A percentile compares a stretch with the other conserved stretches of the same genome.
Evolutionary conservation across 2,797 vertebrate species (phyloP).

Genomic region (Rallus crepitans): DNA sequence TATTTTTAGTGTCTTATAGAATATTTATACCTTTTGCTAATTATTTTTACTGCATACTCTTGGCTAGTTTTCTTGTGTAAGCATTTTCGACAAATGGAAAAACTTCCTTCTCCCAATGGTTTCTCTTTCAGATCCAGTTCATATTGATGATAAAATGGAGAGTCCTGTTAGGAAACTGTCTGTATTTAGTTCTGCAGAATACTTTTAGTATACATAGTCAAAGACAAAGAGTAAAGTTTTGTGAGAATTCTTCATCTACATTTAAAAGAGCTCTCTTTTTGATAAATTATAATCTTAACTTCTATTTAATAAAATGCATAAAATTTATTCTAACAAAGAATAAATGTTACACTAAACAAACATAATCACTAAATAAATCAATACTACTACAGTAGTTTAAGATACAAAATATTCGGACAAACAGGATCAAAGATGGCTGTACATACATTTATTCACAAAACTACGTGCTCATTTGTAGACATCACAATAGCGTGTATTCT

Average conservation of each 20-base stretch:
- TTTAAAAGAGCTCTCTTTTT: conserved; percentile 26
- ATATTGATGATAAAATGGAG: conserved; percentile 94
- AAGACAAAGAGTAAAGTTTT: conserved; percentile 40
- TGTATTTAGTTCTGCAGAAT: conserved; percentile 68
- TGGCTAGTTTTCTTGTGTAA: conserved; percentile 94
- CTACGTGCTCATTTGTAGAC: neutral
- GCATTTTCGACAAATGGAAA: conserved; percentile 97
- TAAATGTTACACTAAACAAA: conserved; percentile 29
- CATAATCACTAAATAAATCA: conserved; percentile 22
- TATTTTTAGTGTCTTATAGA: conserved; percentile 54
- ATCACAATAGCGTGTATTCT: neutral
- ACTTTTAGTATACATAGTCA: conserved; percentile 46
- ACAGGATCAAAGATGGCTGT: conserved; percentile 3
- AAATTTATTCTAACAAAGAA: conserved; percentile 30
- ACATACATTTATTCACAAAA: conserved; percentile 37
- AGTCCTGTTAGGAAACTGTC: conserved; percentile 87
- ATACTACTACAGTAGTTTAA: conserved; percentile 9
- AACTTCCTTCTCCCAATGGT: conserved; percentile 95
- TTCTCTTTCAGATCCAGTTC: conserved; percentile 95
- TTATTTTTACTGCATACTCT: conserved; percentile 96
- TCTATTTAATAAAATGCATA: conserved; percentile 31
- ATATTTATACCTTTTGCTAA: conserved; percentile 93
- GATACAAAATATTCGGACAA: conserved; percentile 47
- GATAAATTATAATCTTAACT: conserved; percentile 13
- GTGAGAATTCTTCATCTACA: conserved; percentile 41